Percentiles rank a stretch among this genome's conserved stretches.
Conservation (phyloP, 2,113 vertebrate genomes). For the Aegotheles bennettii region DNA sequence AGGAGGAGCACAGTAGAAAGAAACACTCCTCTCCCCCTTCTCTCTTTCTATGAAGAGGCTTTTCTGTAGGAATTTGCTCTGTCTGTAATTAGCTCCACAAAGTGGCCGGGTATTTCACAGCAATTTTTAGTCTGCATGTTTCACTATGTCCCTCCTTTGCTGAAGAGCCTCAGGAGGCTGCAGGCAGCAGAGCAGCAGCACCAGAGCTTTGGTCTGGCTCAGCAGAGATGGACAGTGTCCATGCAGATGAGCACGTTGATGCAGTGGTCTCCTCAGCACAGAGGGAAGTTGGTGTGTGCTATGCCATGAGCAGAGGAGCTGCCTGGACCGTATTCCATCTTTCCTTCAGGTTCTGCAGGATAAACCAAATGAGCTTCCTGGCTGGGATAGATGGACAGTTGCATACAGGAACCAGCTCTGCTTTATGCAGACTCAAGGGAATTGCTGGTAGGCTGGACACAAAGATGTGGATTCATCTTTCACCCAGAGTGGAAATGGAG, state of each 20-base stretch:
- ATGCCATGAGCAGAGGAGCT: not conserved
- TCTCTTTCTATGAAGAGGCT: not conserved
- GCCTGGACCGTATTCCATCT: not conserved
- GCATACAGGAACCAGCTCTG: not conserved
- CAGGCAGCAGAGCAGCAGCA: not conserved
- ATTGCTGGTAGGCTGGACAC: not conserved
- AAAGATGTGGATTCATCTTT: not conserved
- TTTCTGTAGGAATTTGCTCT: not conserved
- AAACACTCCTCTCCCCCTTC: not conserved
- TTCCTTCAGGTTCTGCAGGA: not conserved
- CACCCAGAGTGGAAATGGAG: not conserved
- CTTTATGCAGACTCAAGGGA: not conserved
- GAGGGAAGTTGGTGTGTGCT: accelerated
- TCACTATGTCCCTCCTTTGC: accelerated
- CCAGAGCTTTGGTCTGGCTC: not conserved
- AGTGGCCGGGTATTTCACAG: not conserved
- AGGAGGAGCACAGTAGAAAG: not conserved
- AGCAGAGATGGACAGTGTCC: not conserved
- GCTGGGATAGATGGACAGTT: not conserved
- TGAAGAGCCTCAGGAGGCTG: not conserved
- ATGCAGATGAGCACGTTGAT: not conserved
- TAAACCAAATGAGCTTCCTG: not conserved
- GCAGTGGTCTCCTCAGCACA: not conserved
- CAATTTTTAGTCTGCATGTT: not conserved
- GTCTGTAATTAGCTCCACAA: not conserved